Evolutionary conservation across 2,888 invertebrate species (phyloP).

Genomic region (Pristionchus arcanus): DNA sequence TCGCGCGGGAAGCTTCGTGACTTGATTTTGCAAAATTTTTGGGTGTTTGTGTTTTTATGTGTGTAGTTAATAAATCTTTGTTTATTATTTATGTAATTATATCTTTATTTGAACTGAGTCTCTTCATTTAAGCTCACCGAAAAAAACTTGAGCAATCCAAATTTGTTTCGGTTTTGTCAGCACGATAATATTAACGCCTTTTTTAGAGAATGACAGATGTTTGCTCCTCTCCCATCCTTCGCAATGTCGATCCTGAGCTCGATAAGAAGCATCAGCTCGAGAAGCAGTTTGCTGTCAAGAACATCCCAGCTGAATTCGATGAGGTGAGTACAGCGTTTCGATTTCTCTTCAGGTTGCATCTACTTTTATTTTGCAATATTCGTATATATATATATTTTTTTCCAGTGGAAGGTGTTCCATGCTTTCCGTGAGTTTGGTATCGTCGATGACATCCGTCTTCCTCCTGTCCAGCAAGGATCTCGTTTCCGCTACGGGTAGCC

Average conservation of each 20-base stretch:
- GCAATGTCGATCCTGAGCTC: slow-evolving; percentile 18
- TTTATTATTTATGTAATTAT: too few relatives aligned
- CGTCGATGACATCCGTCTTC: slow-evolving; percentile 48
- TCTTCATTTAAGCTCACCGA: too few relatives aligned
- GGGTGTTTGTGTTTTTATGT: too few relatives aligned
- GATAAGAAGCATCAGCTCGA: slow-evolving; percentile 52
- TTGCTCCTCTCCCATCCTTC: neutral
- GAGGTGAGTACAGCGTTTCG: neutral
- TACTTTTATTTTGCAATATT: neutral
- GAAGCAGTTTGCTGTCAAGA: slow-evolving; percentile 53
- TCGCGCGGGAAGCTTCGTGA: neutral
- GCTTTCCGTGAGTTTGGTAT: slow-evolving; percentile 49
- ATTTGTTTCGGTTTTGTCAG: too few relatives aligned
- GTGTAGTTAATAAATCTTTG: too few relatives aligned
- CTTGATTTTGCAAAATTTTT: neutral
- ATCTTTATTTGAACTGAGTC: too few relatives aligned
- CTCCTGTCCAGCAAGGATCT: neutral
- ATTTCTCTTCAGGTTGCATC: neutral
- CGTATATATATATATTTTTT: too few relatives aligned
- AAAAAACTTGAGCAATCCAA: too few relatives aligned
- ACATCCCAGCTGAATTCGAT: slow-evolving; percentile 46
- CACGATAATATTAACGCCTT: neutral
- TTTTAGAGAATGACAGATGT: slow-evolving; percentile 5
- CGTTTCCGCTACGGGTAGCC: slow-evolving; percentile 40
- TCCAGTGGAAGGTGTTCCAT: slow-evolving; percentile 54